Percentiles rank a stretch among this genome's conserved stretches.
These are phyloP conservation scores for Eristalis pertinax DNA, from an alignment of 2,888 invertebrate species.

Conservation along the genomic window DNA sequence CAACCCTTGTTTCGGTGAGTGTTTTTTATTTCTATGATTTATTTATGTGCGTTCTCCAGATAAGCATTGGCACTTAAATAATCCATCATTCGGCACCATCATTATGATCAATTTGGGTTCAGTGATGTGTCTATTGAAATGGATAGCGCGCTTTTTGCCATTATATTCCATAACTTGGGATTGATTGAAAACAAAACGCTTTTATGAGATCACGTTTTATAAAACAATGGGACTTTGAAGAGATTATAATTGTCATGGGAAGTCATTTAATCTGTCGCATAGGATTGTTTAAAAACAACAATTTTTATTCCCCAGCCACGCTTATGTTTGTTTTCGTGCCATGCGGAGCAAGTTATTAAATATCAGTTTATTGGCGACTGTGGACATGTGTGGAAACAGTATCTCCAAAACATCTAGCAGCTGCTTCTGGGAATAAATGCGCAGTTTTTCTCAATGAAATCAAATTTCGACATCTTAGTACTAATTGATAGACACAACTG, in stretches of 20 bases:
- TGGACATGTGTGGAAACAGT: neutral
- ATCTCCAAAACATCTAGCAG: too few species aligned
- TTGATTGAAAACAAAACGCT: neutral
- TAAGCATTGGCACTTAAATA: neutral
- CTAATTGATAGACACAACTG: too few species aligned
- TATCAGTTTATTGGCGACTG: neutral
- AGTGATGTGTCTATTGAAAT: neutral
- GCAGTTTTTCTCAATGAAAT: too few species aligned
- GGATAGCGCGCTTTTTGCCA: neutral
- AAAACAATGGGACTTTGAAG: neutral
- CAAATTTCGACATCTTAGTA: too few species aligned
- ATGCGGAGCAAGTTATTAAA: neutral
- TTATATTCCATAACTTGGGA: neutral
- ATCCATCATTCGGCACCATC: neutral
- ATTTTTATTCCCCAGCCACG: neutral
- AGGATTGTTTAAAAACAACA: neutral
- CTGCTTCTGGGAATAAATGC: too few species aligned
- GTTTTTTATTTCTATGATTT: neutral
- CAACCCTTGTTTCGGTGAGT: neutral
- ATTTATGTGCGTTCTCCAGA: neutral
- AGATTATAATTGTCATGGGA: neutral
- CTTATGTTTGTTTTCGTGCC: neutral
- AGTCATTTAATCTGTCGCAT: neutral
- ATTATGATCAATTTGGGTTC: neutral
- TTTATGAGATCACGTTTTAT: neutral